Evolutionary conservation across 2,113 vertebrate species (phyloP), one percentile per base, ranked within the genome.

Genomic region (Scatophagus argus): DNA sequence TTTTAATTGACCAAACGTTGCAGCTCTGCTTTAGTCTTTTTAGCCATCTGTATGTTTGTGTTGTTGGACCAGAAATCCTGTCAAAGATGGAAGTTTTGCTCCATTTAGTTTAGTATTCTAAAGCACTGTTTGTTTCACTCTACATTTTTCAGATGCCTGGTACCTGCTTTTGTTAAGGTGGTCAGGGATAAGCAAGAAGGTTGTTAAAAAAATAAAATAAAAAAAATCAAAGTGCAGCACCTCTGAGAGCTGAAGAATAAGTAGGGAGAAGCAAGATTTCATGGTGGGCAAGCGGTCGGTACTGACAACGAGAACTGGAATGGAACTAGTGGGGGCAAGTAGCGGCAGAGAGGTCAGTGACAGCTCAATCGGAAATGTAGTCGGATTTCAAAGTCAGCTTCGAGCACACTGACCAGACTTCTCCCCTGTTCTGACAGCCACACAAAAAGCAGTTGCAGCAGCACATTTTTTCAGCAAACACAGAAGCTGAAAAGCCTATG

Each of bases 381-480:
- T 54, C 51, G 13, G 39, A 10, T 54, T 62, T 31, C 14, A 43
- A 52, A 32, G 51, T 65, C 31, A 2, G 31, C 17, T 38, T 8
- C 6, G 21, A 58, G 31, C 31, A 29, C n/a, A n/a, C 5, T 54
- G 14, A 7, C 17, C 3, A 34, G 27, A 32, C 6, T 8, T 4
- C 19, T 19, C 44, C 36, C 7, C 23, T 46, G 4, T 10, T 32
- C 43, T n/a, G 17, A 41, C 47, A 29, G 51, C 4, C 32, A n/a
- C n/a, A 44, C 4, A 27, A 34, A 5, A 49, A 49, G 41, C 64
- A 61, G n/a, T 52, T 44, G 66, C 51, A 49, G 66, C 76, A 58
- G 60, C 67, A 19, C 44, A 13, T 59, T 17, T n/a, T 49, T 36
- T 52, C 44, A 6, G 10, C 44, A 8, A 52, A 52, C 47, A 31